A percentile compares a stretch with the other conserved stretches of the same genome.
Evolutionary conservation across 2,797 vertebrate species (phyloP).

Genomic region (Sebastes steindachneri): DNA sequence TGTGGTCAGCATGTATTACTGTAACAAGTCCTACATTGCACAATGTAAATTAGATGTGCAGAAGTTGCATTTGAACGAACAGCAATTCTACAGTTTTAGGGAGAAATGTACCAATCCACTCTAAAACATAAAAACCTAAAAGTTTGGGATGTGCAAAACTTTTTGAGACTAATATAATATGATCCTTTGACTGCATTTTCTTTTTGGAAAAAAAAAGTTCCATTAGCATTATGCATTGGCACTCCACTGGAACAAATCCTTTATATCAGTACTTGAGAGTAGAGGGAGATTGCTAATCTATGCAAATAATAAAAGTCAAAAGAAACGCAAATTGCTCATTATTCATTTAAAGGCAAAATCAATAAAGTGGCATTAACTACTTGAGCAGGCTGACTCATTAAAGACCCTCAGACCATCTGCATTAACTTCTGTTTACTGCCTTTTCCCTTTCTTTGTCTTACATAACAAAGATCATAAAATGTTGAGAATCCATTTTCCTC

Average conservation of each 20-base stretch:
- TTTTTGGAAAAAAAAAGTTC: background rate
- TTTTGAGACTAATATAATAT: background rate
- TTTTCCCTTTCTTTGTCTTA: slow-evolving; percentile 4
- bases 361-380: slow-evolving; percentile 42
- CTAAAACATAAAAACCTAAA: slow-evolving; percentile 20
- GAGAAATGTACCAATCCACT: slow-evolving; percentile 17
- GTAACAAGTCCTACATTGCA: slow-evolving; percentile 69
- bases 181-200: background rate
- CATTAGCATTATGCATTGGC: background rate
- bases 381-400: slow-evolving; percentile 34
- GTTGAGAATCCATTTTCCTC: slow-evolving; percentile 7
- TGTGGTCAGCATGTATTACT: slow-evolving; percentile 73
- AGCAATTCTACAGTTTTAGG: slow-evolving; percentile 56
- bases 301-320: slow-evolving; percentile 41
- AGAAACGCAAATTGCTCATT: slow-evolving; percentile 44
- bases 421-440: slow-evolving; percentile 12
- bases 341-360: slow-evolving; percentile 55
- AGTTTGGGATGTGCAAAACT: slow-evolving; percentile 16
- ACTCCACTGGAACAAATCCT: slow-evolving; percentile 5
- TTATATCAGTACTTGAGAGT: background rate
- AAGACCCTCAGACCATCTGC: slow-evolving; percentile 11
- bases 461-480: slow-evolving; percentile 15
- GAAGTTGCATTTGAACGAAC: slow-evolving; percentile 54
- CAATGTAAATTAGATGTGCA: slow-evolving; percentile 71
- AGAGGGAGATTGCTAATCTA: slow-evolving; percentile 7